A percentile compares a stretch with the other conserved stretches of the same genome.
phyloP scores from a whole-genome alignment of 2,888 invertebrate genomes.

The Gymnoscelis rufifasciata region DNA sequence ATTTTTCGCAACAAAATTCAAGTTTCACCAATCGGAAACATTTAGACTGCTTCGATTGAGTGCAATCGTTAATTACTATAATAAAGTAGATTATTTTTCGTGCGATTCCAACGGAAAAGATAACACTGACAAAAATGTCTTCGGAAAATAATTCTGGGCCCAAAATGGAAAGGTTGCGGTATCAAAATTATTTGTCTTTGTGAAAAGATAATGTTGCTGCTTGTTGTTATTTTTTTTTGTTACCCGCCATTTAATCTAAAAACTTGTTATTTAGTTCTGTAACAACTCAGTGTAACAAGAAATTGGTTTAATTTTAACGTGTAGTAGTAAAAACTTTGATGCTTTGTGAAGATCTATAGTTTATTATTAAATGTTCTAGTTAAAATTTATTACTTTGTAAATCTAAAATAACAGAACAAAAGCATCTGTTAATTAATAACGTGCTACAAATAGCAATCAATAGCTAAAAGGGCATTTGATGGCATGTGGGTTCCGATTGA shows the following conservation, averaged over 20 bases:
- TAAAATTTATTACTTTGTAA: too few relatives aligned
- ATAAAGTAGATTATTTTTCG: constrained; percentile 30
- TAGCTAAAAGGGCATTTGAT: constrained; percentile 56
- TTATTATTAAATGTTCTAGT: too few relatives aligned
- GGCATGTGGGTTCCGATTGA: constrained; percentile 51
- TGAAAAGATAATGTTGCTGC: constrained; percentile 46
- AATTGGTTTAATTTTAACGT: too few relatives aligned
- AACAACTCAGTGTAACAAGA: constrained; percentile 9
- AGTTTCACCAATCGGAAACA: constrained; percentile 55
- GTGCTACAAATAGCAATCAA: constrained; percentile 60
- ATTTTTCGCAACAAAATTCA: constrained; percentile 34
- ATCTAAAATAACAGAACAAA: constrained; percentile 23
- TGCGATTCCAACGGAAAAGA: constrained; percentile 38
- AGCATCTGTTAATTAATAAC: constrained; percentile 45
- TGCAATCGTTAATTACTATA: constrained; percentile 50
- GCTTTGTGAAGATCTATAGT: too few relatives aligned
- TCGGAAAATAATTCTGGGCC: constrained; percentile 33
- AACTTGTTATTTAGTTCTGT: constrained; percentile 18
- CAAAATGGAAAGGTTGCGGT: constrained; percentile 46
- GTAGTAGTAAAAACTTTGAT: too few relatives aligned
- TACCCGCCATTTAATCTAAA: constrained; percentile 22
- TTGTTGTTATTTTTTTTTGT: constrained; percentile 34
- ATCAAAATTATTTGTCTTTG: constrained; percentile 46
- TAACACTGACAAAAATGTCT: constrained; percentile 31
- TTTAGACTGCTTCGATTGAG: constrained; percentile 48